Base-by-base conservation (phyloP, 2,113 vertebrate genomes). In the Danionella cerebrum region DNA sequence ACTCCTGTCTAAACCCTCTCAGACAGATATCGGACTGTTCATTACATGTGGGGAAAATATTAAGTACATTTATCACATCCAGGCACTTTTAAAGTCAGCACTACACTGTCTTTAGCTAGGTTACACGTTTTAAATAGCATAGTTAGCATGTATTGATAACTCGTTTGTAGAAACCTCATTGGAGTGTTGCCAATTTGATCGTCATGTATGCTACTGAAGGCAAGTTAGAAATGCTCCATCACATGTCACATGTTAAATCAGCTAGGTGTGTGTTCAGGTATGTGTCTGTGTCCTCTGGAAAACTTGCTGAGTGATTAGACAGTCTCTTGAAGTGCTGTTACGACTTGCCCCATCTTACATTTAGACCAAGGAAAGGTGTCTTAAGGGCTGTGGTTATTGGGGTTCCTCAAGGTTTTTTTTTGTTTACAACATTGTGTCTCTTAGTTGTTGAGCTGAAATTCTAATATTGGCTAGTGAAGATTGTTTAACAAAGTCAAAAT, bases 301-400 rank as follows among this genome's bases (percentile, higher is more conserved):
- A 50, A 59, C 41, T 47, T 19, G 42, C 59, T 47, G 59, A 63
- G 54, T 69, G 44, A 69, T 59, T 69, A 69, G 54, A 58, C 42
- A 2, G 60, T 64, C 31, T 69, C 33, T 47, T 14, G 14, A 22
- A 21, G 35, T 48, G 45, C 33, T 69, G 55, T 51, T 38, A 51
- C 36, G 67, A 69, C 66, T 59, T 69, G 66, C 14, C 44, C 25
- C 14, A 19, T 38, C 42, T 69, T 59, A 55, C 51, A 35, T 64
- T 57, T 64, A 19, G 19, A 44, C 9, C 5, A 1, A 16, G 44
- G 36, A 64, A 53, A 53, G 31, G 16, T 53, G 51, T 31, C 51
- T 53, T 33, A 18, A 53, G 29, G 51, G 16, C 29, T 53, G 51
- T 53, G 51, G 29, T 33, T 33, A 10, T 53, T 53, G 51, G 16